These are phyloP conservation scores for Thamnophis elegans DNA, from an alignment of 2,797 vertebrate species.

Conservation along the genomic window DNA sequence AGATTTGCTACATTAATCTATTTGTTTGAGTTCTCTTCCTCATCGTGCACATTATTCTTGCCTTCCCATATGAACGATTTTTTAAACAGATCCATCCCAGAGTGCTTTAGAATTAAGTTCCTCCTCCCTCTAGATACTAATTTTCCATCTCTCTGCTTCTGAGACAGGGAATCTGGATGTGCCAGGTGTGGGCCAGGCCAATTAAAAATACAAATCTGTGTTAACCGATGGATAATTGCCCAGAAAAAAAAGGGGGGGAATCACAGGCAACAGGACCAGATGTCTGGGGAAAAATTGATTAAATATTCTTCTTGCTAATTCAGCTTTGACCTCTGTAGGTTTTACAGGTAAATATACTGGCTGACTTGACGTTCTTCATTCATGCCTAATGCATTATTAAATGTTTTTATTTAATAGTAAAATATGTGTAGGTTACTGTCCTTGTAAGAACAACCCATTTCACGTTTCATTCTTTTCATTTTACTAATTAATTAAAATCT, in stretches of 20 bases:
- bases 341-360: constrained; percentile 46
- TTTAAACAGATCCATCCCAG: constrained; percentile 55
- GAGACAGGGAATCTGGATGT: constrained; percentile 56
- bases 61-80: constrained; percentile 64
- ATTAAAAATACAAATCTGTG: constrained; percentile 77
- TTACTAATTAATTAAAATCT: not conserved
- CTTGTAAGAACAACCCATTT: not conserved
- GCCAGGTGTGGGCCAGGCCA: constrained; percentile 69
- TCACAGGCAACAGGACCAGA: constrained; percentile 62
- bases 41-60: constrained; percentile 44
- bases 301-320: constrained; percentile 56
- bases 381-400: not conserved
- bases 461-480: not conserved
- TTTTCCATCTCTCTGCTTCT: constrained; percentile 55
- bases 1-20: constrained; percentile 56
- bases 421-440: not conserved
- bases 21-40: constrained; percentile 48
- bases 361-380: not conserved
- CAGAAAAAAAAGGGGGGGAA: constrained; percentile 50
- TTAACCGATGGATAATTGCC: constrained; percentile 74
- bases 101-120: constrained; percentile 55
- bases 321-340: constrained; percentile 52
- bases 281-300: constrained; percentile 71
- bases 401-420: not conserved
- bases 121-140: constrained; percentile 50